A percentile compares a stretch with the other conserved stretches of the same genome.
These are phyloP conservation scores for Drosophila equinoxialis DNA, from an alignment of 1,140 invertebrate genomes.

Conservation along the genomic window DNA sequence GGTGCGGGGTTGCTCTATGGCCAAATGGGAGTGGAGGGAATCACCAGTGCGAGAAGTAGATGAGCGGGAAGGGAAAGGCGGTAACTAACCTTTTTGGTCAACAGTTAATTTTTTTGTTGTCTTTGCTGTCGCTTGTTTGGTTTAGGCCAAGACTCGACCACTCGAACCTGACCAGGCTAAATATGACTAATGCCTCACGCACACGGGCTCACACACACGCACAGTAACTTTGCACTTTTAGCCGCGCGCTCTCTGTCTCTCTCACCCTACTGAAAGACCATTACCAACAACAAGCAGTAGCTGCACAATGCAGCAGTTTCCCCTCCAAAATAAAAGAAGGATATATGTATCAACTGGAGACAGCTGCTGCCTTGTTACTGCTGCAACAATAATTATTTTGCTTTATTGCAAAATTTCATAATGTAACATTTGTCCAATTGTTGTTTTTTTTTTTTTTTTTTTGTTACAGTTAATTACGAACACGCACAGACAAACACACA, in stretches of 20 bases:
- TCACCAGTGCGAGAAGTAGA: constrained; percentile 12
- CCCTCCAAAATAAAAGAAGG: constrained; percentile 40
- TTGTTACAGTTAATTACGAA: constrained; percentile 44
- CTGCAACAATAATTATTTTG: constrained; percentile 25
- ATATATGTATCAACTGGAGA: constrained; percentile 34
- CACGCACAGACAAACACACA: constrained; percentile 43
- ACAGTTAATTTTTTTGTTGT: constrained; percentile 17
- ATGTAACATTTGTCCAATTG: constrained; percentile 46
- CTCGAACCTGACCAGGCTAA: constrained; percentile 26
- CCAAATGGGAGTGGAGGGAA: background rate
- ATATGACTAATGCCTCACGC: constrained; percentile 64
- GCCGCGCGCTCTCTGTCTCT: constrained; percentile 3
- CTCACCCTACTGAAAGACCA: constrained; percentile 7
- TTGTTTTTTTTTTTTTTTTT: constrained; percentile 22
- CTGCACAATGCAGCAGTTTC: constrained; percentile 37
- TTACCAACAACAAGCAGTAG: constrained; percentile 31
- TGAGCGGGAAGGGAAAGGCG: constrained; percentile 6
- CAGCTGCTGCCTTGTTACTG: constrained; percentile 16
- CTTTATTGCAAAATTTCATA: constrained; percentile 36
- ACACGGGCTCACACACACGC: constrained; percentile 27
- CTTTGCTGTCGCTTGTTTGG: constrained; percentile 26
- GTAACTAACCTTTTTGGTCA: constrained; percentile 47
- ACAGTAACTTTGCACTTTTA: constrained; percentile 10
- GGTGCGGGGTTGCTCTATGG: background rate
- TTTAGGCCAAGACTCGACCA: constrained; percentile 37